Base-by-base conservation (phyloP, 2,888 invertebrate species). In the Heteromyza rotundicornis region DNA sequence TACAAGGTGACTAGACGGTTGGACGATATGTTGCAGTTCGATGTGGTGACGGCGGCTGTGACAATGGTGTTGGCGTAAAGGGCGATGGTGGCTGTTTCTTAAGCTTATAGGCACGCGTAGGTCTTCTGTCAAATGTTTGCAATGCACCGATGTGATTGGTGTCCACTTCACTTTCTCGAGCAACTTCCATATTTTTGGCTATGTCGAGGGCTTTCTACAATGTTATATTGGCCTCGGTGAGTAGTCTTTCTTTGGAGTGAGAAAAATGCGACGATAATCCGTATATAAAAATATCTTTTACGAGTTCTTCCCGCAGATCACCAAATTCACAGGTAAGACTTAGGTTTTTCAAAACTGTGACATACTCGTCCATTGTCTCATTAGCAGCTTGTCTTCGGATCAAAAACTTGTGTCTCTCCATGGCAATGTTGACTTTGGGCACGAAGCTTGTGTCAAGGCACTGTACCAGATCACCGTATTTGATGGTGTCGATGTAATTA, bases 201-300 rank as follows among this genome's bases (percentile, higher is more conserved):
- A 65, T 62, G 19, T 59, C 54, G 10, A 66, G 57, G 3, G 62
- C 64, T n/a, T 67, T 68, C 17, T 57, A 44, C 7, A 66, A 32
- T 19, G 23, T 19, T 5, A 63, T 64, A 27, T 57, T 57, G 1
- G 63, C 66, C 65, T 68, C 68, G 51, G 62, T 67, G 7, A 69
- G 22, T 27, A 68, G 32, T 19, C 55, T 60, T 63, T 68, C 64
- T 59, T 63, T 68, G n/a, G 68, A 61, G 40, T 62, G 40, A 19
- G 19, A 20, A 16, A 53, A 59, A 27, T 54, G 58, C 1, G 58
- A n/a, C 8, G 62, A 63, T 57, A 70, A 57, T 2, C 64, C 66
- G 36, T 64, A 65, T n/a, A 63, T 60, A 50, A 66, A 69, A 20
- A 67, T 66, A 27, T 67, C 64, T 10, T 63, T 49, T n/a, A 65